Evolutionary conservation across 2,888 invertebrate genomes (phyloP).

Genomic region (Atrina japonica): DNA sequence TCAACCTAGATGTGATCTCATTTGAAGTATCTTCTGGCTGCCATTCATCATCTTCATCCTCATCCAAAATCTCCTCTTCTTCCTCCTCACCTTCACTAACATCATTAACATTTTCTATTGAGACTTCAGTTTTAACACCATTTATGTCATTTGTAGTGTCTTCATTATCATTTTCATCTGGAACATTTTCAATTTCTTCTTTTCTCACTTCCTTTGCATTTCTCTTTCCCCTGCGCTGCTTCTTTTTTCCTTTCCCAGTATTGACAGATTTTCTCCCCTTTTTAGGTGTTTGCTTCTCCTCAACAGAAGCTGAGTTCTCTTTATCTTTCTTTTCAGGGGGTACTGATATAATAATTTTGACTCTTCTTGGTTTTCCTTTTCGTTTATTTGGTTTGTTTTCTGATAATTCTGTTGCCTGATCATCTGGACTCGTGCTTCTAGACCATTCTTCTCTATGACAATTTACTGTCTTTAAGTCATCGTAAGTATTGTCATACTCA

Average conservation of each 20-base stretch:
- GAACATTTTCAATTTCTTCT: slow-evolving; percentile 28
- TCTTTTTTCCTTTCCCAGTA: not conserved
- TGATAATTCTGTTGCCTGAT: slow-evolving; percentile 1
- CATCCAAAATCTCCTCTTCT: slow-evolving; percentile 21
- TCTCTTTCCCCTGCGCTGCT: slow-evolving; percentile 12
- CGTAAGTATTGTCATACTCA: not conserved
- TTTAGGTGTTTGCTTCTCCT: not conserved
- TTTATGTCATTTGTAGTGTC: no score
- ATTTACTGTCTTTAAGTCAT: not conserved
- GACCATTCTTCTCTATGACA: no score
- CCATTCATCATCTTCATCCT: slow-evolving; percentile 33
- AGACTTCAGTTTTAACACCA: slow-evolving; percentile 55
- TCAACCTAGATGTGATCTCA: no score
- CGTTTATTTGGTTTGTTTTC: slow-evolving; percentile 22
- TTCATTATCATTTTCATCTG: slow-evolving; percentile 38
- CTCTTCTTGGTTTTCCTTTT: slow-evolving; percentile 29
- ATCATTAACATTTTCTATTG: slow-evolving; percentile 40
- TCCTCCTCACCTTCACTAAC: slow-evolving; percentile 34
- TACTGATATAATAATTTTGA: slow-evolving; percentile 11
- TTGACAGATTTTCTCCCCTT: slow-evolving; percentile 12
- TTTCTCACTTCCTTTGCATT: not conserved
- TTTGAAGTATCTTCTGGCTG: slow-evolving; percentile 23
- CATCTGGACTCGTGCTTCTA: slow-evolving; percentile 18
- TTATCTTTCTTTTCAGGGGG: slow-evolving; percentile 14
- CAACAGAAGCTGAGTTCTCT: not conserved